Evolutionary conservation across 2,113 vertebrate species (phyloP).

Genomic region (Dicaeum eximium): DNA sequence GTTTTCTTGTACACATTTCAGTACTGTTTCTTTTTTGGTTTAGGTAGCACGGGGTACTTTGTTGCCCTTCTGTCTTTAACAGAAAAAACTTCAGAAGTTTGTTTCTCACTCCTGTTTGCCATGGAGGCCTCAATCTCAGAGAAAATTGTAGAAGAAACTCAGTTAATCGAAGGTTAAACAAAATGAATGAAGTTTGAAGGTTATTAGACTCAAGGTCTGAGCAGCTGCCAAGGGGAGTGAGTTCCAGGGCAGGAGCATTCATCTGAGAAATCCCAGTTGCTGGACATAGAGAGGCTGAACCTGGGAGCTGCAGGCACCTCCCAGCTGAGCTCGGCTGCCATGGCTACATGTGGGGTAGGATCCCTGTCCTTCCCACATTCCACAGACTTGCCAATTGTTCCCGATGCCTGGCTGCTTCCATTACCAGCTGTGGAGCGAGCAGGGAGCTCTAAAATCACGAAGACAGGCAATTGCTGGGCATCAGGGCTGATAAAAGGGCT

Average conservation of each 20-base stretch:
- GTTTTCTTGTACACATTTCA: not conserved
- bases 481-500: not conserved
- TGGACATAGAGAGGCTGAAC: not conserved
- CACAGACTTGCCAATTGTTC: not conserved
- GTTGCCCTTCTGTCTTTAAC: not conserved
- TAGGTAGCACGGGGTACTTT: not conserved
- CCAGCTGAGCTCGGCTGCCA: not conserved
- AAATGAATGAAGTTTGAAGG: slow-evolving; percentile 35
- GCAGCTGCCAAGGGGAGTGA: not conserved
- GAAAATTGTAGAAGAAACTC: not conserved
- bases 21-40: not conserved
- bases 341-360: not conserved
- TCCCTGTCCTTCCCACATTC: not conserved
- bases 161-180: not conserved
- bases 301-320: not conserved
- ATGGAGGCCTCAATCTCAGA: not conserved
- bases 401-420: not conserved
- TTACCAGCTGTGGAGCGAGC: not conserved
- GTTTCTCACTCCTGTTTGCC: not conserved
- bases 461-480: not conserved
- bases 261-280: not conserved
- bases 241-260: not conserved
- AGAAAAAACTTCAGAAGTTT: not conserved
- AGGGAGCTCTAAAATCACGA: not conserved
- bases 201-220: slow-evolving; percentile 28